A percentile compares a stretch with the other conserved stretches of the same genome.
These are phyloP conservation scores for Plectropomus leopardus DNA, from an alignment of 2,113 vertebrate genomes.

Conservation along the genomic window DNA sequence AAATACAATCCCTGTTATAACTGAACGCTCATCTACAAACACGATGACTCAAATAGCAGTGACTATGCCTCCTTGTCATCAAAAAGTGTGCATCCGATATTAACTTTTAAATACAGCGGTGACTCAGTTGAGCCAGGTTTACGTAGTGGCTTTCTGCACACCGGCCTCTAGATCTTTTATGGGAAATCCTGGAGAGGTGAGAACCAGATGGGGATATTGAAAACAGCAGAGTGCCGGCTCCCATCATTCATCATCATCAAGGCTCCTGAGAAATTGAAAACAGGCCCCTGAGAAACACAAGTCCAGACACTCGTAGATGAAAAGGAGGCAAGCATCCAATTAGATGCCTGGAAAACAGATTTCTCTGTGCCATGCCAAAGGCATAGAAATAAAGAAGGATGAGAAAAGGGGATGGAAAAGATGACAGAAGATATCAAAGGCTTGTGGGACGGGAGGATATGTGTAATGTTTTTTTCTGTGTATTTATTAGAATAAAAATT, in stretches of 20 bases:
- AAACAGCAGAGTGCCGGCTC: slow-evolving; percentile 74
- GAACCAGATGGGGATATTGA: slow-evolving; percentile 84
- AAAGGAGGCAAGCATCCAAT: slow-evolving; percentile 81
- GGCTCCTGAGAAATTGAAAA: slow-evolving; percentile 83
- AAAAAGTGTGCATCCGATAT: slow-evolving; percentile 22
- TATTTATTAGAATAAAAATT: slow-evolving; percentile 45
- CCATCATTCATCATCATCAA: slow-evolving; percentile 84
- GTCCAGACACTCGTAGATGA: slow-evolving; percentile 81
- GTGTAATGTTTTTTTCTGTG: slow-evolving; percentile 36
- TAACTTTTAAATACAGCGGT: background rate
- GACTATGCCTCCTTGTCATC: slow-evolving; percentile 34
- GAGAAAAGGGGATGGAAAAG: slow-evolving; percentile 74
- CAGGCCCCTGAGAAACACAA: slow-evolving; percentile 77
- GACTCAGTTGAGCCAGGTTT: slow-evolving; percentile 41
- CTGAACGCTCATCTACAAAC: slow-evolving; percentile 6
- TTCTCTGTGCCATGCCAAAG: slow-evolving; percentile 65
- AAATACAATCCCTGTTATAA: slow-evolving; percentile 16
- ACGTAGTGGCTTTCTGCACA: slow-evolving; percentile 51
- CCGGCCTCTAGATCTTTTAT: slow-evolving; percentile 71
- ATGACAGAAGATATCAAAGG: slow-evolving; percentile 69
- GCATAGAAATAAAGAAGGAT: slow-evolving; percentile 60
- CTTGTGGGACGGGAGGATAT: slow-evolving; percentile 34
- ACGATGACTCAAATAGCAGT: slow-evolving; percentile 35
- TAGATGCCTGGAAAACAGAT: slow-evolving; percentile 83
- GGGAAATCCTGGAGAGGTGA: slow-evolving; percentile 82